These are phyloP conservation scores for Benthosema pterotum DNA, from an alignment of 2,797 vertebrate genomes.

Conservation along the genomic window DNA sequence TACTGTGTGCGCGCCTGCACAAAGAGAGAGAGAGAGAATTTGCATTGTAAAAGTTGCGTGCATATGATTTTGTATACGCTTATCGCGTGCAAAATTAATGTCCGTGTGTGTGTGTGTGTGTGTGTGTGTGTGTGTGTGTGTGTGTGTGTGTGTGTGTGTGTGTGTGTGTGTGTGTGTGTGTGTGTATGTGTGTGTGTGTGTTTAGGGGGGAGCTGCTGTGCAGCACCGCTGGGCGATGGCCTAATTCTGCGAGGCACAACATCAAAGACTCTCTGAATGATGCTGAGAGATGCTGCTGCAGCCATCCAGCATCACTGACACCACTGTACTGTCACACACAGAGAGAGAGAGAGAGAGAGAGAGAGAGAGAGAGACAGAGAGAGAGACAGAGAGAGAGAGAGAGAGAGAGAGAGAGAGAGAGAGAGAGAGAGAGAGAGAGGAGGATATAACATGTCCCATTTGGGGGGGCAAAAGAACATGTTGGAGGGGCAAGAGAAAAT, in stretches of 20 bases:
- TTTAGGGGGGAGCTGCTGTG: background rate
- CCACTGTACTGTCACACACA: slow-evolving; percentile 54
- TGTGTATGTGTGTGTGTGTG: slow-evolving; percentile 15
- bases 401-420: slow-evolving; percentile 24
- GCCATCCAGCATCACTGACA: slow-evolving; percentile 69
- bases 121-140: slow-evolving; percentile 10
- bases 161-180: slow-evolving; percentile 10
- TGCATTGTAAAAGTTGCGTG: too few relatives aligned
- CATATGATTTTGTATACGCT: too few relatives aligned
- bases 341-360: slow-evolving; percentile 3
- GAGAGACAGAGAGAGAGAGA: slow-evolving; percentile 15
- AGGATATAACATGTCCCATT: too few relatives aligned
- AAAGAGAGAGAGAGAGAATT: too few relatives aligned
- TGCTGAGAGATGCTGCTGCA: slow-evolving; percentile 72
- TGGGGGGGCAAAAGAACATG: background rate
- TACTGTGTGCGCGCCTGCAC: too few relatives aligned
- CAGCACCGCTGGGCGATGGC: slow-evolving; percentile 69
- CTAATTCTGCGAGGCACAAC: slow-evolving; percentile 75
- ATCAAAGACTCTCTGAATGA: slow-evolving; percentile 69
- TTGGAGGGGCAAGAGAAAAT: background rate
- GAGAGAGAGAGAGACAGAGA: background rate
- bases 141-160: slow-evolving; percentile 14
- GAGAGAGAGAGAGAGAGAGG: background rate
- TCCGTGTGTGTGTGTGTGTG: background rate
- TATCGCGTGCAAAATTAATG: background rate